These are phyloP conservation scores for Scotopteryx bipunctaria DNA, from an alignment of 2,888 invertebrate genomes.

Conservation along the genomic window DNA sequence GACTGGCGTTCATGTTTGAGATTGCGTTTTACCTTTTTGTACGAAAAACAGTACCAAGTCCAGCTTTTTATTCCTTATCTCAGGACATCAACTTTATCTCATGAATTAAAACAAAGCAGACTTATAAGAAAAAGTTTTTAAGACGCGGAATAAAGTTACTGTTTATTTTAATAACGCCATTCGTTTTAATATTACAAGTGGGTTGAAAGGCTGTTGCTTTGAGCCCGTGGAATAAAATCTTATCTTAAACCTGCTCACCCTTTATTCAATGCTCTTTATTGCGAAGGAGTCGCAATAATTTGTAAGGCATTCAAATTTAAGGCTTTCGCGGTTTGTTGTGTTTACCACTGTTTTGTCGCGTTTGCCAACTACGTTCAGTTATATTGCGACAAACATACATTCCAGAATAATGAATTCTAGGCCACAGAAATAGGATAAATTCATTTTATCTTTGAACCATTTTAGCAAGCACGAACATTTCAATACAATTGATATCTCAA, in stretches of 20 bases:
- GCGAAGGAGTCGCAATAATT: slow-evolving; percentile 62
- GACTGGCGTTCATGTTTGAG: slow-evolving; percentile 19
- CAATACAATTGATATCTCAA: too few species aligned
- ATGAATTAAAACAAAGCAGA: slow-evolving; percentile 33
- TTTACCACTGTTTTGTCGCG: slow-evolving; percentile 11
- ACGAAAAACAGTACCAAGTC: slow-evolving; percentile 9
- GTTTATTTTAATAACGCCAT: slow-evolving; percentile 37
- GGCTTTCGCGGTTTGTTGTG: slow-evolving; percentile 21
- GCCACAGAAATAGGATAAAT: not conserved
- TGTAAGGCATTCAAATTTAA: slow-evolving; percentile 44
- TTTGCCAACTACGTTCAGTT: slow-evolving; percentile 11
- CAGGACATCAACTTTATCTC: slow-evolving; percentile 30
- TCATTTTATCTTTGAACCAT: too few species aligned
- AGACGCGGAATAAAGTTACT: slow-evolving; percentile 30
- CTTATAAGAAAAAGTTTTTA: slow-evolving; percentile 31
- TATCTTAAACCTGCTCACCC: slow-evolving; percentile 57
- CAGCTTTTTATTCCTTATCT: slow-evolving; percentile 26
- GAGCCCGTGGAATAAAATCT: slow-evolving; percentile 54
- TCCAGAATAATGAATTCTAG: not conserved
- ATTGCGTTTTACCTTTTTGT: slow-evolving; percentile 21
- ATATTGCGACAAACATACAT: not conserved
- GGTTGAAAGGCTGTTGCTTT: slow-evolving; percentile 38
- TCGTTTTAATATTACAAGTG: slow-evolving; percentile 39
- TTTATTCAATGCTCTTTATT: slow-evolving; percentile 68
- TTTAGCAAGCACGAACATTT: too few species aligned